phyloP scores from a whole-genome alignment of 2,113 vertebrate species.

The Zosterops japonicus region DNA sequence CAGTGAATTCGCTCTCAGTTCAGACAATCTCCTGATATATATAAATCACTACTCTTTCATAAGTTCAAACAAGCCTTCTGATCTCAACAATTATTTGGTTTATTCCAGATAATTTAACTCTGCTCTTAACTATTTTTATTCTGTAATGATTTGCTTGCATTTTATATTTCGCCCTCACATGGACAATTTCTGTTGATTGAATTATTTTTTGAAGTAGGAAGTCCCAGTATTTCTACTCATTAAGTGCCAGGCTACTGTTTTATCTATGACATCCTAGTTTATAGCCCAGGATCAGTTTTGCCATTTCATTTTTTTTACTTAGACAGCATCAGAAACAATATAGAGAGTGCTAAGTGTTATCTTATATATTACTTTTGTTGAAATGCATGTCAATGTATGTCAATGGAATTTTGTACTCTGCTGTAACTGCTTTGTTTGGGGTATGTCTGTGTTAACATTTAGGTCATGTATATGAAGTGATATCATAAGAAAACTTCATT shows the following conservation, averaged over 20 bases:
- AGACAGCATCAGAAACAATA: not conserved
- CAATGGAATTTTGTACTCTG: not conserved
- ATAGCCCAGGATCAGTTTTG: not conserved
- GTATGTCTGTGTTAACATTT: not conserved
- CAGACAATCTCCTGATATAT: not conserved
- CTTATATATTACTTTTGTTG: not conserved
- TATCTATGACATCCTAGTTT: not conserved
- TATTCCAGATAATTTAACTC: not conserved
- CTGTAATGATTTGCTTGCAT: not conserved
- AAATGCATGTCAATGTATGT: not conserved
- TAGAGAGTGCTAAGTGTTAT: not conserved
- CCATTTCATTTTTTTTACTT: not conserved
- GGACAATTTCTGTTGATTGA: not conserved
- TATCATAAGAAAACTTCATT: not conserved
- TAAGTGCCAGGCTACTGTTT: not conserved
- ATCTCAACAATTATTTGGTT: not conserved
- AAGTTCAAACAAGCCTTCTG: not conserved
- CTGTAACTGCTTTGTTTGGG: not conserved
- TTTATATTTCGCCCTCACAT: not conserved
- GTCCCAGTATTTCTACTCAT: not conserved
- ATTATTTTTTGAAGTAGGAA: not conserved
- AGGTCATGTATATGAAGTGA: not conserved
- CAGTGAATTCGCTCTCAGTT: not conserved
- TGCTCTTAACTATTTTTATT: not conserved
- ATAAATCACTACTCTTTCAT: not conserved